Conservation (phyloP, 1,140 invertebrate genomes). For the Papilio aristodemus region DNA sequence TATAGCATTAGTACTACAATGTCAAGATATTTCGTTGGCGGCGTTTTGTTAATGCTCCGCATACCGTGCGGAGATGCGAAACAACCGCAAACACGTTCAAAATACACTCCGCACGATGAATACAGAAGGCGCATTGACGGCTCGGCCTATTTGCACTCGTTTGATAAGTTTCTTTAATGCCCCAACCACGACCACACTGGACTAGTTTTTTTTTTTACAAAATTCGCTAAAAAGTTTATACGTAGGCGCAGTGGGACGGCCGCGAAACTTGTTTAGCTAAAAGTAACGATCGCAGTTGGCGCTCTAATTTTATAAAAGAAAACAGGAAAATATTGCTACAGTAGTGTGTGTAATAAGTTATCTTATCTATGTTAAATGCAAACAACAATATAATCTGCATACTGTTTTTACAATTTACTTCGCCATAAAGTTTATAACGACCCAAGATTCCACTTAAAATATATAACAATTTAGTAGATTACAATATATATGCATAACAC, state of each 20-base stretch:
- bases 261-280: slow-evolving; percentile 15
- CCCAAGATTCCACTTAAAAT: not conserved
- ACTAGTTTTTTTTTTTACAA: slow-evolving; percentile 1
- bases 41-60: slow-evolving; percentile 40
- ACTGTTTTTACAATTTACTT: slow-evolving; percentile 6
- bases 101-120: slow-evolving; percentile 50
- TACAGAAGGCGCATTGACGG: slow-evolving; percentile 47
- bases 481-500: not conserved
- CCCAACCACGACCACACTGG: slow-evolving; percentile 11
- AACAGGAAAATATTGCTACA: slow-evolving; percentile 17
- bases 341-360: not conserved
- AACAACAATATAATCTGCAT: slow-evolving; percentile 5
- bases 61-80: slow-evolving; percentile 44
- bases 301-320: slow-evolving; percentile 18
- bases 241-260: slow-evolving; percentile 14
- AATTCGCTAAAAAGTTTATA: not conserved
- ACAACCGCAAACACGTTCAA: slow-evolving; percentile 47
- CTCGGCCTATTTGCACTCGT: slow-evolving; percentile 42
- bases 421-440: slow-evolving; percentile 5
- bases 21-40: slow-evolving; percentile 61
- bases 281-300: slow-evolving; percentile 18
- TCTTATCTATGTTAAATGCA: slow-evolving; percentile 15
- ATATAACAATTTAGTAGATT: not conserved
- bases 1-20: slow-evolving; percentile 62
- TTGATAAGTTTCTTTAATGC: slow-evolving; percentile 27